phyloP scores from a whole-genome alignment of 2,888 invertebrate species.

The Plebejus melissa region DNA sequence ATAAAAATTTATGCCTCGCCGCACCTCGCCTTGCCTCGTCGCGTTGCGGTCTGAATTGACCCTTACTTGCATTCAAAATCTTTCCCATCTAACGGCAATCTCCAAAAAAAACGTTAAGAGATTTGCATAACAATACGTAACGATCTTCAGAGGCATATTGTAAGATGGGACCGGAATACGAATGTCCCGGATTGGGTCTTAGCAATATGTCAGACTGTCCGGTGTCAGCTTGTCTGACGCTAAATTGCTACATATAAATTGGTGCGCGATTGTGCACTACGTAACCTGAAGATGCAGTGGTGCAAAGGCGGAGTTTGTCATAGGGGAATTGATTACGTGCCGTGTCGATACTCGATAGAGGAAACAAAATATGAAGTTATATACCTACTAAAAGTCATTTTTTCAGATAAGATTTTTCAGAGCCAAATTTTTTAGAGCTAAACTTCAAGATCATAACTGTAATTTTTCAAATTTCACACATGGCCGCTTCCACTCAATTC shows the following conservation, averaged over 20 bases:
- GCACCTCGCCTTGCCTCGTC: too few relatives aligned
- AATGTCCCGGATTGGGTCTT: constrained; percentile 58
- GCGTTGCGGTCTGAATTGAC: too few relatives aligned
- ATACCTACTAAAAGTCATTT: too few relatives aligned
- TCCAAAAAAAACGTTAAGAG: not conserved
- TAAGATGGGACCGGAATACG: constrained; percentile 51
- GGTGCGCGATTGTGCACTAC: not conserved
- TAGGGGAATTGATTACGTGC: too few relatives aligned
- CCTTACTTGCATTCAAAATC: not conserved
- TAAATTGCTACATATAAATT: constrained; percentile 19
- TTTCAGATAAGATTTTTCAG: too few relatives aligned
- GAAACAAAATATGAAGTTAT: too few relatives aligned
- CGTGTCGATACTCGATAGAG: too few relatives aligned
- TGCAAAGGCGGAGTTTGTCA: not conserved
- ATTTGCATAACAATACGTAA: not conserved
- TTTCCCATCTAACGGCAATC: not conserved
- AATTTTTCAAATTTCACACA: not conserved
- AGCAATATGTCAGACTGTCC: constrained; percentile 64
- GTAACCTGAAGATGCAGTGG: not conserved
- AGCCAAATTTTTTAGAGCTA: not conserved
- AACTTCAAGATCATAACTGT: not conserved
- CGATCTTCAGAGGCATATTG: not conserved
- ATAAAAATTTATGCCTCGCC: too few relatives aligned
- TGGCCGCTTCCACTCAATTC: not conserved
- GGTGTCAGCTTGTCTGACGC: constrained; percentile 31